Base-by-base conservation (phyloP, 2,113 vertebrate genomes). In the Polypterus senegalus region DNA sequence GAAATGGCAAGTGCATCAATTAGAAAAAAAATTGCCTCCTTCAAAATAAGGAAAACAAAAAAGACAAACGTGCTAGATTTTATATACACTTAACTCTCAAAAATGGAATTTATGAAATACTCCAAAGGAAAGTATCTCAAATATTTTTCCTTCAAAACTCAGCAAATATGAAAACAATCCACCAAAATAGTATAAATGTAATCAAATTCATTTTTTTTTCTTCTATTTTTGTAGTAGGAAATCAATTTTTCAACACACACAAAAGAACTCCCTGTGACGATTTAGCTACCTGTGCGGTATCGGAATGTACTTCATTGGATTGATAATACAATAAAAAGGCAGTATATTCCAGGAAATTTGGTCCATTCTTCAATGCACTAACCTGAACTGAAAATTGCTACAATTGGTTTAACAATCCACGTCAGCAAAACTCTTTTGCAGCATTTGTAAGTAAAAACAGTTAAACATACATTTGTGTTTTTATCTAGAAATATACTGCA, bases 301-400 rank as follows among this genome's bases (percentile, higher is more conserved):
- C 76, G 86, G 85, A 88, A 90, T 84, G 78, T 85, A 83, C 79
- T 74, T 85, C 78, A 82, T 80, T 82, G 82, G 73, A 77, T 75
- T 79, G 76, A 65, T 84, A 59, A 63, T 84, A 84, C 75, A 70
- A 86, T 75, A 83, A 52, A 84, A 81, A 89, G 82, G 89, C 85
- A 86, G 83, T 74, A 70, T 80, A 79, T 74, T 79, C 80, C 80
- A 70, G 81, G 81, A 77, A 69, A 71, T 87, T 88, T 93, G 91
- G 88, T 92, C 87, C 89, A 5, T 53, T 86, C 69, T 74, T 72
- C 67, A 77, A 76, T 85, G 49, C 55, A 44, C 11, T 51, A 8
- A 73, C 78, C 75, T 80, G 69, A 69, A 76, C 73, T 74, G 73
- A 76, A 27, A 81, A 69, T 78, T 70, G 73, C 68, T 77, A 68